A percentile compares a stretch with the other conserved stretches of the same genome.
phyloP scores from a whole-genome alignment of 2,113 vertebrate genomes.

The Agapornis roseicollis region DNA sequence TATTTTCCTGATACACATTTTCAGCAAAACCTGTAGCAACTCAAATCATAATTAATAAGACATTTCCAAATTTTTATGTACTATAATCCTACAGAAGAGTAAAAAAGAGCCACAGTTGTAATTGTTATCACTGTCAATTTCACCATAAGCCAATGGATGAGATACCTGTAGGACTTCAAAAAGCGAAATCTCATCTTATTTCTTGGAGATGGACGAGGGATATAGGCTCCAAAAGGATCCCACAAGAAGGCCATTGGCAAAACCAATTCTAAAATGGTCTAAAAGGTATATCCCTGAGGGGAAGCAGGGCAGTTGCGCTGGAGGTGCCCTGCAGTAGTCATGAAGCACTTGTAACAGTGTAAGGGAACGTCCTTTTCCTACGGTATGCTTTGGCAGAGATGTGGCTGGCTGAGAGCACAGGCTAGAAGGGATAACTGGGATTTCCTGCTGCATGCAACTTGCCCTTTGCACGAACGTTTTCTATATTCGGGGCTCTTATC shows the following conservation, averaged over 20 bases:
- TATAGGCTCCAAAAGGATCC: slow-evolving; percentile 68
- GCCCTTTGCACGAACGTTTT: slow-evolving; percentile 72
- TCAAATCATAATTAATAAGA: background rate
- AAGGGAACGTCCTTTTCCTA: slow-evolving; percentile 65
- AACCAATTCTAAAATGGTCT: background rate
- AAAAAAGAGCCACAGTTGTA: background rate
- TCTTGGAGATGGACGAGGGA: slow-evolving; percentile 63
- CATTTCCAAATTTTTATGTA: background rate
- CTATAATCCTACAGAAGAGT: background rate
- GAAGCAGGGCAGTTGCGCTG: background rate
- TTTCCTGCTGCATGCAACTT: slow-evolving; percentile 76
- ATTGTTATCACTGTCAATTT: background rate
- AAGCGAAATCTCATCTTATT: slow-evolving; percentile 78
- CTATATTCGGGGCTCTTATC: slow-evolving; percentile 71
- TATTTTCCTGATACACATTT: background rate
- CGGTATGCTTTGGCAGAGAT: slow-evolving; percentile 53
- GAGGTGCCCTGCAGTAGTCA: background rate
- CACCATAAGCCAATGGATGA: background rate
- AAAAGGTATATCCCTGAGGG: slow-evolving; percentile 2
- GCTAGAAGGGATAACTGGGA: slow-evolving; percentile 72
- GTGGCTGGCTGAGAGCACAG: slow-evolving; percentile 48
- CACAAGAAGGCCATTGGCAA: slow-evolving; percentile 77
- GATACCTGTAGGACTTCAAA: slow-evolving; percentile 87
- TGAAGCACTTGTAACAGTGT: slow-evolving; percentile 61
- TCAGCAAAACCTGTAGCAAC: background rate